Percentiles rank a stretch among this genome's conserved stretches.
phyloP scores from a whole-genome alignment of 2,797 vertebrate genomes.

The Smutsia temminckii region DNA sequence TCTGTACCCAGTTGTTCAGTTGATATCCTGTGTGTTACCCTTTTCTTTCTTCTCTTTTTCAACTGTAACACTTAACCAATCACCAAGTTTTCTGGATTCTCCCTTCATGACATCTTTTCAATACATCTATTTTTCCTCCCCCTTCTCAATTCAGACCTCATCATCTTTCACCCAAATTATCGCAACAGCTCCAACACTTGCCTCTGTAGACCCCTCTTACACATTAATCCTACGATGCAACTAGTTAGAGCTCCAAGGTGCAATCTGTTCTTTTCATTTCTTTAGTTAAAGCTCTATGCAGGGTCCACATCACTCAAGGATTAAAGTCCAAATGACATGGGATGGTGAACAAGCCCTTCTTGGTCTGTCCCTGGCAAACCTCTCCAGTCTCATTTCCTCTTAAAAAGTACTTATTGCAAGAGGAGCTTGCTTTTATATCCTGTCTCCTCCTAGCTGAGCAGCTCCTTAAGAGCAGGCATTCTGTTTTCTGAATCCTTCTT shows the following conservation, averaged over 20 bases:
- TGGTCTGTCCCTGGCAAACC: not conserved
- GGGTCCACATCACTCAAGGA: not conserved
- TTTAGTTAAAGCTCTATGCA: not conserved
- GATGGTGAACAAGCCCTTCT: not conserved
- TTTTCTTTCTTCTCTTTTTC: not conserved
- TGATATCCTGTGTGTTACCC: not conserved
- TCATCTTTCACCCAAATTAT: not conserved
- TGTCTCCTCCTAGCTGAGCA: not conserved
- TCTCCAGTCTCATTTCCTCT: not conserved
- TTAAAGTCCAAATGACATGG: not conserved
- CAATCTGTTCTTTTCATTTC: not conserved
- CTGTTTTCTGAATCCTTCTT: not conserved
- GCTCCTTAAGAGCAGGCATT: not conserved
- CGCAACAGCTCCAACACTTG: not conserved
- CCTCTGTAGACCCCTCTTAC: not conserved
- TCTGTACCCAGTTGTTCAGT: not conserved
- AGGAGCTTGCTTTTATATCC: not conserved
- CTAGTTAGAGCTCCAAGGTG: not conserved
- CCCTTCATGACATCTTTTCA: not conserved
- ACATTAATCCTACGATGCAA: not conserved
- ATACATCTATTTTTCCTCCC: not conserved
- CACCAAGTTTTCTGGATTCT: not conserved
- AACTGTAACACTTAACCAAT: not conserved
- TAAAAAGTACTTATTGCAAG: not conserved
- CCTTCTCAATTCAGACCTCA: not conserved